Base-by-base conservation (phyloP, 2,113 vertebrate species). In the Dicaeum eximium region DNA sequence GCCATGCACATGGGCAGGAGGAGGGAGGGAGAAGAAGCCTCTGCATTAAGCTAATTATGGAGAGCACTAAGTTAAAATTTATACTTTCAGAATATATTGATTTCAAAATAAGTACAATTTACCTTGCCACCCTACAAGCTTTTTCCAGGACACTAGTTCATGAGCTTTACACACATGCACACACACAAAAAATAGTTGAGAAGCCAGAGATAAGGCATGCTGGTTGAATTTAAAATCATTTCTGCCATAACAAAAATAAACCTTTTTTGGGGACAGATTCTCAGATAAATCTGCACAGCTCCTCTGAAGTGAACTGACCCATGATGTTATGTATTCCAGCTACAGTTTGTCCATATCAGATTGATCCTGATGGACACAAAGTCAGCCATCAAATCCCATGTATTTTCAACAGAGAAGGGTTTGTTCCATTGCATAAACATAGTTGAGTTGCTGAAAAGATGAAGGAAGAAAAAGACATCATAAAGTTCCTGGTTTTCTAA, bases 301-400 rank as follows among this genome's bases (percentile, higher is more conserved):
- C n/a, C 70, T 81, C 84, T 60, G 44, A 82, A 86, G 75, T 40
- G 91, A 96, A 84, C 87, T 53, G 73, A 93, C 48, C 90, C 93
- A 33, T 67, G 73, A 48, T 31, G 28, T 21, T 13, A 24, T 44
- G 28, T 30, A 38, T 40, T 86, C 67, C 69, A 54, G 67, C 77
- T 74, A 65, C 27, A 67, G 37, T 82, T 71, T 48, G 53, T 75
- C 79, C 45, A 5, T 3, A 53, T 42, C 45, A 85, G 57, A n/a
- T 51, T 64, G 77, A 60, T 78, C 60, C 64, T 67, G 33, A 28
- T 33, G 80, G 79, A 83, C 71, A 42, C 2, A 5, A 75, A 81
- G 42, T 31, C 89, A 79, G 37, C 70, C 65, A 64, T 53, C 45
- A 79, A 91, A 93, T 91, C 54, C 65, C 33, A 16, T 7, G 2